Percentiles rank a stretch among this genome's conserved stretches.
These are phyloP conservation scores for Galago senegalensis DNA, from an alignment of 2,797 vertebrate genomes.

Conservation along the genomic window DNA sequence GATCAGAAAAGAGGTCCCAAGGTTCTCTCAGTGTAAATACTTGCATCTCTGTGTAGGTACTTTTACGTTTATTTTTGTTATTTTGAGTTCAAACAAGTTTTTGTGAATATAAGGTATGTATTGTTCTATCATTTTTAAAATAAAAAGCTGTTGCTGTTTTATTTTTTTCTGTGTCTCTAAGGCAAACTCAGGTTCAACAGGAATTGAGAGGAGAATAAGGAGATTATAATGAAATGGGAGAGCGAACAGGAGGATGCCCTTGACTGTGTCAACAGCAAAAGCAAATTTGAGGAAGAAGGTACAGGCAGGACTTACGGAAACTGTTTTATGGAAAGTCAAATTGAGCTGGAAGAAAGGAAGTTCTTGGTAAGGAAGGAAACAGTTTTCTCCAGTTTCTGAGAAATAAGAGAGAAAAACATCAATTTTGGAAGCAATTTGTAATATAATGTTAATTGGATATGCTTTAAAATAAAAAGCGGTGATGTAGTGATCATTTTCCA, in stretches of 20 bases:
- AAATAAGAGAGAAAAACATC: conserved; percentile 32
- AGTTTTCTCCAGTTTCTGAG: conserved; percentile 19
- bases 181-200: background rate
- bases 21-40: background rate
- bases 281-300: background rate
- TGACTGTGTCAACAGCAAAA: background rate
- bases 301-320: background rate
- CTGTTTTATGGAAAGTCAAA: background rate
- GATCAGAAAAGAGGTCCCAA: background rate
- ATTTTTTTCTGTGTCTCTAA: background rate
- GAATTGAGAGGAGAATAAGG: background rate
- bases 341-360: background rate
- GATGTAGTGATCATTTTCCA: background rate
- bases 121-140: background rate
- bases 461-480: background rate
- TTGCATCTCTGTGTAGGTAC: background rate
- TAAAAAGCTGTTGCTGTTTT: background rate
- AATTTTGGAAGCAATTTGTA: background rate
- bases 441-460: background rate
- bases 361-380: background rate
- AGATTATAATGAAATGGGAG: background rate
- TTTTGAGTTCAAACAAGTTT: background rate
- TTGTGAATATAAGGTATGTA: background rate
- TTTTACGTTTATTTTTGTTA: background rate
- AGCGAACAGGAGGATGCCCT: accelerated